Base-by-base conservation (phyloP, 2,888 invertebrate species). In the Eupelmus urozonus region DNA sequence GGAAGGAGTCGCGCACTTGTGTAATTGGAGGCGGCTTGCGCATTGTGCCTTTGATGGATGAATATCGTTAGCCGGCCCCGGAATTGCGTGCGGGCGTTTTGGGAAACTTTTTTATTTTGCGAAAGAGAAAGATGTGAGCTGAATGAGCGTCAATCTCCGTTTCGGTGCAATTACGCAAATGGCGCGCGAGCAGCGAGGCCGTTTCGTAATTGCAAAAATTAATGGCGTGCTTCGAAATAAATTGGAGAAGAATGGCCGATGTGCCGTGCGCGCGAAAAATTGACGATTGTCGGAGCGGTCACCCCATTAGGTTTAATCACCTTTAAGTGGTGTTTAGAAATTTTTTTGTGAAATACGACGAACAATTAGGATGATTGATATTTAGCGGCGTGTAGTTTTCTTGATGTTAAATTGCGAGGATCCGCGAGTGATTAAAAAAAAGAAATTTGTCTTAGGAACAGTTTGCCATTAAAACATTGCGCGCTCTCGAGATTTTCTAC, bases 161-260 rank as follows among this genome's bases (percentile, higher is more conserved):
- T 53, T 60, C 7, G 60, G 57, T 34, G 59, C 34, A 73, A 59
- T 75, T 69, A 55, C 69, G 62, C 23, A 75, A 74, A 69, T 23
- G 2, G 4, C 23, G 49, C 3, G 23, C n/a, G 42, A 62, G 53
- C 51, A 25, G 13, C 34, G 18, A 27, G 18, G 11, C 25, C n/a
- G 62, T 75, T 66, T 75, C 42, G 42, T 55, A 67, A 75, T 69
- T 69, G 34, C 18, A 53, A 66, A 62, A 69, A 62, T 62, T 69
- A 73, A 66, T 51, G 51, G 45, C 59, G 23, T n/a, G 45, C 11
- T 20, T 34, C 13, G n/a, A 4, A 3, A 3, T 27, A 27, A 13
- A 27, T n/a, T 34, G 9, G 53, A 57, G 40, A 18, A 40, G 23
- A 40, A 13, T 18, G n/a, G 20, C 34, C 16, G n/a, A n/a, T 45